Conservation (phyloP, 2,113 vertebrate species). For the Amblyopsis rosae region DNA sequence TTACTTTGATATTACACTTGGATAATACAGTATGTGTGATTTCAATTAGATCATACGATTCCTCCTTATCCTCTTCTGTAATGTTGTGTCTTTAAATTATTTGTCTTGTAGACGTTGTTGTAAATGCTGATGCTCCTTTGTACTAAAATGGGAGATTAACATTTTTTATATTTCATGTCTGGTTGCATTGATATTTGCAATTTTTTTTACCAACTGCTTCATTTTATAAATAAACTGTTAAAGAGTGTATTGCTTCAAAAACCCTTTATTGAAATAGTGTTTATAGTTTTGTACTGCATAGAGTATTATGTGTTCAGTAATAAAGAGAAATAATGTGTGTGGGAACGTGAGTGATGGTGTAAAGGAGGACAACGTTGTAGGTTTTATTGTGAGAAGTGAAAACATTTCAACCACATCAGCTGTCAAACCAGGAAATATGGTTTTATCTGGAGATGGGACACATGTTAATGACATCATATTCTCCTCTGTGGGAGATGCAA, state of each 20-base stretch:
- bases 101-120: slow-evolving; percentile 83
- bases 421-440: slow-evolving; percentile 55
- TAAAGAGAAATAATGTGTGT: neutral
- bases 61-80: neutral
- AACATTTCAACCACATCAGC: slow-evolving; percentile 47
- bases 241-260: slow-evolving; percentile 3
- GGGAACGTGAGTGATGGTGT: neutral
- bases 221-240: slow-evolving; percentile 54
- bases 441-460: slow-evolving; percentile 56
- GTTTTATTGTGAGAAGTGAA: slow-evolving; percentile 50
- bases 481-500: slow-evolving; percentile 52
- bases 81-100: slow-evolving; percentile 83
- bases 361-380: slow-evolving; percentile 23
- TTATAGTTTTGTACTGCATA: neutral
- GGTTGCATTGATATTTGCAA: slow-evolving; percentile 18
- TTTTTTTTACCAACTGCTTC: slow-evolving; percentile 41
- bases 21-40: slow-evolving; percentile 29
- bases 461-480: slow-evolving; percentile 66
- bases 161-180: slow-evolving; percentile 28
- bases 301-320: neutral
- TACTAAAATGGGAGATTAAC: slow-evolving; percentile 70
- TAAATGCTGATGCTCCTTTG: slow-evolving; percentile 72
- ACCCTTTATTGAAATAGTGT: neutral
- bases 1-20: slow-evolving; percentile 37
- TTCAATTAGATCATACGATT: neutral